Conservation (phyloP, 2,888 invertebrate genomes). For the Hypena proboscidalis region DNA sequence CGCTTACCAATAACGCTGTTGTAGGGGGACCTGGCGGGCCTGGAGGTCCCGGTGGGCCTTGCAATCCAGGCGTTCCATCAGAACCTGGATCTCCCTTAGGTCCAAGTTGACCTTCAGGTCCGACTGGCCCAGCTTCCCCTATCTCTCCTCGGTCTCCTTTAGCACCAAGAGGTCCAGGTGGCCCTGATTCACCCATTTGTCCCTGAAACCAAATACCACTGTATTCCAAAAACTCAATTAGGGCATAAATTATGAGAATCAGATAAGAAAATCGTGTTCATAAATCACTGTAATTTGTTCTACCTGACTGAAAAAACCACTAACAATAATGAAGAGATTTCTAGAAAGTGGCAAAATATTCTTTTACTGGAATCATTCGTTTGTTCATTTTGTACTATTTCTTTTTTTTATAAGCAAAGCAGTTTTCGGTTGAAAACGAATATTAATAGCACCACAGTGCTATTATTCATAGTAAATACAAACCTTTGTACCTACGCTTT, state of each 20-base stretch:
- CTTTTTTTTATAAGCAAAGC: too few relatives aligned
- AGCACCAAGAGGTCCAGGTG: constrained; percentile 86
- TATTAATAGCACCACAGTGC: too few relatives aligned
- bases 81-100: constrained; percentile 91
- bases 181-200: constrained; percentile 88
- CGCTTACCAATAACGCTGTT: constrained; percentile 65
- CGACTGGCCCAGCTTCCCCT: constrained; percentile 86
- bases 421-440: too few relatives aligned
- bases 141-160: constrained; percentile 90
- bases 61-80: constrained; percentile 88
- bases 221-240: constrained; percentile 11
- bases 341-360: too few relatives aligned
- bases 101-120: constrained; percentile 90
- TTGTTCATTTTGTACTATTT: too few relatives aligned
- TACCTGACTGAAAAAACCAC: constrained; percentile 4
- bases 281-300: constrained; percentile 31
- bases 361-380: too few relatives aligned
- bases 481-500: too few relatives aligned
- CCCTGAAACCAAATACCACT: constrained; percentile 72
- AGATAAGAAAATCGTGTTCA: constrained; percentile 20
- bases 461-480: too few relatives aligned
- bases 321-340: too few relatives aligned
- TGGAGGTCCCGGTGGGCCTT: constrained; percentile 89
- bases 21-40: constrained; percentile 80
- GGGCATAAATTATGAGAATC: constrained; percentile 25